Evolutionary conservation across 2,888 invertebrate genomes (phyloP), one percentile per base, ranked within the genome.

Genomic region (Standfussiana lucernea): DNA sequence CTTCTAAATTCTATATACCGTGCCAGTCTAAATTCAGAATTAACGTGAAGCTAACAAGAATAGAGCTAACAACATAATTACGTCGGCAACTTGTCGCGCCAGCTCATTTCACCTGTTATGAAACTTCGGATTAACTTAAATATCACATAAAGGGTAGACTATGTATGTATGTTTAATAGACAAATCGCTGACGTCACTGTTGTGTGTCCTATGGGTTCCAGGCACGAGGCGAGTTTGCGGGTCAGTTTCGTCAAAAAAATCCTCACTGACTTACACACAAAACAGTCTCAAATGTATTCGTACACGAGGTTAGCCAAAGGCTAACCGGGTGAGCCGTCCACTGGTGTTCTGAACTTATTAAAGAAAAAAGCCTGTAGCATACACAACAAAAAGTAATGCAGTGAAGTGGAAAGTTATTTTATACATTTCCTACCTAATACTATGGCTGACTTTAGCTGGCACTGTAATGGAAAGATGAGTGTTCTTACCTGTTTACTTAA

Each of bases 61-160:
- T 40, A 66, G 56, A 72, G 72, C 8, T 56, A 69, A 75, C 75
- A 72, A 21, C 18, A 66, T 79, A 68, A 83, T 76, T 75, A 83
- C 47, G 66, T 75, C 69, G 75, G 15, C 45, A 70, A 75, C 67
- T 73, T 79, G 78, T 62, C 45, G 56, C 40, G 11, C 71, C 40
- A 53, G 72, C 65, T 79, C 66, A 76, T 74, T 76, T 72, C 45
- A 62, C 59, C 28, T 53, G 73, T 62, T 69, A 62, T 45, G 35
- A 70, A 77, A 77, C 71, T 74, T 69, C 61, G 11, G 56, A 74
- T 62, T 70, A 79, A 82, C 53, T 73, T 83, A 35, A 79, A 75
- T 80, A 75, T 69, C 4, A 45, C 77, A 69, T 75, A 59, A n/a
- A 72, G 8, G 32, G 18, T 37, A 24, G 53, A 15, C 64, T 70